Evolutionary conservation across 37 sponge, comb jelly and placozoan species (phyloP), one percentile per base, ranked within the genome.

Genomic region (Oopsacas minuta): DNA sequence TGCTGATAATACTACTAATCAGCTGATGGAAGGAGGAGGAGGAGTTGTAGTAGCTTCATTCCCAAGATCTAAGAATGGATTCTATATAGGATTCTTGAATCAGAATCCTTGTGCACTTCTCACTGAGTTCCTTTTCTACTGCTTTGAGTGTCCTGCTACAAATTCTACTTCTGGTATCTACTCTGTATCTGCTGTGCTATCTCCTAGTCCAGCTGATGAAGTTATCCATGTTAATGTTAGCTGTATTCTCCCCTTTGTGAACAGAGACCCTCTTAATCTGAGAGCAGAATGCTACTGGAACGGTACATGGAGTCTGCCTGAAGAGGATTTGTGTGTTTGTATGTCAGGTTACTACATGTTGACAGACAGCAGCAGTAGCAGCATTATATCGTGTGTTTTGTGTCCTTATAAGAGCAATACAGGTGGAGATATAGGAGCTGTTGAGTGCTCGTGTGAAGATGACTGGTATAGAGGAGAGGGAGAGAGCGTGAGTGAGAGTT

Each of bases 1-100:
- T 32, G 75, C 75, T 61, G 75, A 61, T 25, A 61, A 3, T 3
- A 17, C 8, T 15, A 42, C 49, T 8, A 12, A 61, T 61, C 20
- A 61, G 75, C 20, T n/a, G 30, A 34, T 12, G 7, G 30, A n/a
- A 32, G 75, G 28, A 12, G 12, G 15, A 17, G 30, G 22, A 3
- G 17, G 22, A 20, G 75, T 61, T 20, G 75, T 61, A 32, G 1
- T 10, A 25, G 30, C 75, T 12, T 7, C 20, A 61, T 61, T 61
- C 75, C 22, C 75, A 25, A 61, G 28, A 61, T 61, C 75, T 34
- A 61, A 61, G 75, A 10, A 12, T 32, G 75, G 75, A 12, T 61
- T 61, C 75, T 61, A 61, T 34, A 61, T 61, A 10, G 75, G 75
- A 61, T 61, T 61, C 75, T 12, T 61, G 20, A 61, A 61, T n/a